phyloP scores from a whole-genome alignment of 1,140 invertebrate species.

The Parasteatoda tepidariorum region DNA sequence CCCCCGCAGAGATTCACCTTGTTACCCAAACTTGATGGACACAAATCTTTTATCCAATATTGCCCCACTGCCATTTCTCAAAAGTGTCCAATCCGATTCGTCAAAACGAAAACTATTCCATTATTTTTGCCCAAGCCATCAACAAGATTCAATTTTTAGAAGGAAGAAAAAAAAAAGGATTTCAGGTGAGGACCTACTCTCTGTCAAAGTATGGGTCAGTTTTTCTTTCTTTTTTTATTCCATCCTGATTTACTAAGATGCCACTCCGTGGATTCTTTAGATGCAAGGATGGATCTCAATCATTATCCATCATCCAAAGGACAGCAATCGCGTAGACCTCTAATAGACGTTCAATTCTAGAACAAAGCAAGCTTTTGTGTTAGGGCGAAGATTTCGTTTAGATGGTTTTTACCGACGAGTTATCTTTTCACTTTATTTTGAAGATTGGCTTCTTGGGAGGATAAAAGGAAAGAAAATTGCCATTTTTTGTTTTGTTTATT shows the following conservation, averaged over 20 bases:
- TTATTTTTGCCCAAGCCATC: not conserved
- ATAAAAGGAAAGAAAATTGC: not conserved
- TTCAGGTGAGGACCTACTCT: not conserved
- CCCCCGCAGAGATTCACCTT: not conserved
- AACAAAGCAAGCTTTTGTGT: slow-evolving; percentile 52
- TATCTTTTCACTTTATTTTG: not conserved
- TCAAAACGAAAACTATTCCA: not conserved
- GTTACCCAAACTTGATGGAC: not conserved
- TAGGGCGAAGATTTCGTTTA: slow-evolving; percentile 15
- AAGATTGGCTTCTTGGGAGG: not conserved
- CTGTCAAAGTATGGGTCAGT: not conserved
- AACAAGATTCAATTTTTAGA: not conserved
- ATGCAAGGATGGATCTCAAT: not conserved
- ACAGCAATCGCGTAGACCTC: slow-evolving; percentile 48
- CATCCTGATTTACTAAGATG: not conserved
- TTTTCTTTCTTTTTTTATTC: not conserved
- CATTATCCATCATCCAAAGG: slow-evolving; percentile 44
- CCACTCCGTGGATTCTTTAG: not conserved
- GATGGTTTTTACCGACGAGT: not conserved
- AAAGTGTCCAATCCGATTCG: not conserved
- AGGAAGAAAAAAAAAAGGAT: not conserved
- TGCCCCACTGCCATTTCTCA: too few species aligned
- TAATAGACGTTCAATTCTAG: slow-evolving; percentile 37
- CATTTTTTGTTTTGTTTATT: not conserved
- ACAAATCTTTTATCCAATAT: not conserved